phyloP scores from a whole-genome alignment of 2,113 vertebrate genomes.

The Myocastor coypus region DNA sequence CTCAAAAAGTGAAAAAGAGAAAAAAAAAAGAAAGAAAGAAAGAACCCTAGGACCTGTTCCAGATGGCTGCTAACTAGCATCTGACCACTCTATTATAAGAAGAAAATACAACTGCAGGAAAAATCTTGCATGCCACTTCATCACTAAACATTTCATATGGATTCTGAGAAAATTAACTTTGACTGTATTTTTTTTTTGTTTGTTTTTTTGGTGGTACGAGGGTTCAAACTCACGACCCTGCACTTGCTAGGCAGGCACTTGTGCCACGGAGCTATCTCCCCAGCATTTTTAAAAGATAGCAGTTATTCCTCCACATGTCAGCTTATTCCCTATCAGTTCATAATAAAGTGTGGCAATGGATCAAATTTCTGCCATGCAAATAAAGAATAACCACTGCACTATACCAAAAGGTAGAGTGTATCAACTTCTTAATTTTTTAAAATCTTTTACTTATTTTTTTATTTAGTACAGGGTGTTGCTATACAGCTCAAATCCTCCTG shows the following conservation, averaged over 20 bases:
- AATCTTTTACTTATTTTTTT: too few relatives aligned
- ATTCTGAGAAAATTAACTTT: constrained; percentile 67
- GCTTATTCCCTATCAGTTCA: constrained; percentile 53
- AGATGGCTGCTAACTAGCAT: background rate
- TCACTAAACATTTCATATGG: constrained; percentile 44
- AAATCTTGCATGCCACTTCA: constrained; percentile 23
- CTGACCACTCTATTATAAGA: background rate
- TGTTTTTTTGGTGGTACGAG: too few relatives aligned
- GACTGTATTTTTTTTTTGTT: constrained; percentile 30
- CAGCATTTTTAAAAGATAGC: constrained; percentile 26
- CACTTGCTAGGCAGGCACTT: too few relatives aligned
- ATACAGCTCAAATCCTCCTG: too few relatives aligned
- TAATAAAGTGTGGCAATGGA: constrained; percentile 26
- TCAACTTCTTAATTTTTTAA: too few relatives aligned
- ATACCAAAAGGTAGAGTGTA: constrained; percentile 2
- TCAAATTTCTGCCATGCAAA: background rate
- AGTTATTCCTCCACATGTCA: constrained; percentile 19
- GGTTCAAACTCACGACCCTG: too few relatives aligned
- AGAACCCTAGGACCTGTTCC: background rate
- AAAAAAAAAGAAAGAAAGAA: background rate
- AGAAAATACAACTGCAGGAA: constrained; percentile 10
- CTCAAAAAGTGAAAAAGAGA: too few relatives aligned
- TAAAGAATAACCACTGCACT: background rate
- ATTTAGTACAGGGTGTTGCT: too few relatives aligned
- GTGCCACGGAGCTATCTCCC: too few relatives aligned